A percentile compares a stretch with the other conserved stretches of the same genome.
These are phyloP conservation scores for Andrena flavipes DNA, from an alignment of 2,888 invertebrate genomes.

Conservation along the genomic window DNA sequence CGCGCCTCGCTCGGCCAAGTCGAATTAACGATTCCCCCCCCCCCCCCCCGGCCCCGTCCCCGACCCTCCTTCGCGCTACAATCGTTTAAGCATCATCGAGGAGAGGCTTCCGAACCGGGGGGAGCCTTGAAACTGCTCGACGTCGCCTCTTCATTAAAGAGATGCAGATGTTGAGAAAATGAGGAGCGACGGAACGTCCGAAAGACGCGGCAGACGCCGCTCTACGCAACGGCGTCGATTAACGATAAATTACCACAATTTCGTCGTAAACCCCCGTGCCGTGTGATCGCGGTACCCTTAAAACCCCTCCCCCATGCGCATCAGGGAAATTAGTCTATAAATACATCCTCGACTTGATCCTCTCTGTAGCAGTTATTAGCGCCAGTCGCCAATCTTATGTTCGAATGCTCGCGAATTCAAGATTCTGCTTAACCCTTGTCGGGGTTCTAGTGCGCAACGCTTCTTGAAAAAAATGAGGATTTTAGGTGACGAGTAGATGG, in stretches of 20 bases:
- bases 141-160: conserved; percentile 57
- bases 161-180: conserved; percentile 49
- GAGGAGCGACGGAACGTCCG: background rate
- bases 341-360: conserved; percentile 16
- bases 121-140: conserved; percentile 40
- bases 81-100: conserved; percentile 45
- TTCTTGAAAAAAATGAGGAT: too few species aligned
- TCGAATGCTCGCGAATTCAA: too few species aligned
- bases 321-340: conserved; percentile 29
- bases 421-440: too few species aligned
- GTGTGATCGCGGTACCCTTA: conserved; percentile 2
- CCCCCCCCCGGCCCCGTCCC: background rate
- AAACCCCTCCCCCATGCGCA: conserved; percentile 7
- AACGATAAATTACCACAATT: conserved; percentile 47
- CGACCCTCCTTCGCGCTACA: background rate
- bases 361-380: background rate
- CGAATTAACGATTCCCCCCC: conserved; percentile 27
- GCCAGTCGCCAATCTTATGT: too few species aligned
- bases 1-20: conserved; percentile 30
- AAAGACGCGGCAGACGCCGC: conserved; percentile 5
- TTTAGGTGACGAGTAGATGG: too few species aligned
- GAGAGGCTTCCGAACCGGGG: conserved; percentile 27
- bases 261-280: conserved; percentile 32
- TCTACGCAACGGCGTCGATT: conserved; percentile 18
- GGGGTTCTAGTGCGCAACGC: too few species aligned